Conservation (phyloP, 2,888 invertebrate species). For the Andrena praecox region DNA sequence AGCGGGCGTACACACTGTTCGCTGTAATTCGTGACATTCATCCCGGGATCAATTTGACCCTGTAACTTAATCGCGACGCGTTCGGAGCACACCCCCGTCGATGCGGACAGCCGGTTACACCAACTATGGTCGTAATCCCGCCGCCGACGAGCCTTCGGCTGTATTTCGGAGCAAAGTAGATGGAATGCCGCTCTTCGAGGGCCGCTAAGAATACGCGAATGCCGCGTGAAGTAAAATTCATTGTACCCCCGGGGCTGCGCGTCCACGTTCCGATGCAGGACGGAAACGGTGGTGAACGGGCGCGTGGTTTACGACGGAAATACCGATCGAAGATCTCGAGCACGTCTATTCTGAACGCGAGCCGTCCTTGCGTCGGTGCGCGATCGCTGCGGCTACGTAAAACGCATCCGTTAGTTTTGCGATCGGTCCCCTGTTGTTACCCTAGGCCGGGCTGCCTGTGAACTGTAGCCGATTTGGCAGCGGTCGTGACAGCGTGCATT, state of each 20-base stretch:
- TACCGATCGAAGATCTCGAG: conserved; percentile 1
- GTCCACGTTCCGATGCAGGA: neutral
- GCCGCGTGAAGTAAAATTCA: conserved; percentile 5
- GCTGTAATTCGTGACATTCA: too few species aligned
- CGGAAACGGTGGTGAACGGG: conserved; percentile 5
- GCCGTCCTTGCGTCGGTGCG: conserved; percentile 27
- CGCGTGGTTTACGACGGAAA: conserved; percentile 5
- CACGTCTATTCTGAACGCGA: conserved; percentile 10
- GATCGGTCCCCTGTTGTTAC: conserved; percentile 14
- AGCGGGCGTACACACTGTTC: too few species aligned
- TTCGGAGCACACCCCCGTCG: conserved; percentile 36
- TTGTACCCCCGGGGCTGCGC: neutral
- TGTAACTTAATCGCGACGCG: conserved; percentile 27
- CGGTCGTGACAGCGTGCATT: conserved; percentile 32
- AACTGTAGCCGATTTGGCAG: conserved; percentile 61
- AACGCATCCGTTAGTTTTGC: conserved; percentile 20
- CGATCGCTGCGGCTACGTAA: conserved; percentile 28
- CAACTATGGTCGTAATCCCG: conserved; percentile 9
- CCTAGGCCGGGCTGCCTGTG: conserved; percentile 30
- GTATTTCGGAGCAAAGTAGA: neutral
- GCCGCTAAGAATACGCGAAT: conserved; percentile 23
- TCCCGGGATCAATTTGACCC: neutral
- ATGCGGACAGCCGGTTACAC: neutral
- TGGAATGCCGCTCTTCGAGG: neutral
- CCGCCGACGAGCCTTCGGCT: neutral